phyloP scores from a whole-genome alignment of 1,140 invertebrate species.

The Thaumatotibia leucotreta region DNA sequence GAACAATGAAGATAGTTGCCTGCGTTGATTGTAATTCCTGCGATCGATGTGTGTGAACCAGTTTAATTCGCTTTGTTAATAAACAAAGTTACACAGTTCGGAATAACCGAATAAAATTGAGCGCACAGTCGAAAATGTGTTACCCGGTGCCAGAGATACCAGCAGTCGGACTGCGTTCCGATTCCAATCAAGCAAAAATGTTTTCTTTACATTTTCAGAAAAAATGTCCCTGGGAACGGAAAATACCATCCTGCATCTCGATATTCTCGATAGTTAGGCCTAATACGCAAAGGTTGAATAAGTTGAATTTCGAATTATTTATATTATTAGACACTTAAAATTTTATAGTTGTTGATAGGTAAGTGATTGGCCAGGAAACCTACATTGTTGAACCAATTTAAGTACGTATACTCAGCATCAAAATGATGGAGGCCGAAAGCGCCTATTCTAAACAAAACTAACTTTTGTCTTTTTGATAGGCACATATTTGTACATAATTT shows the following conservation, averaged over 20 bases:
- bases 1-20: constrained; percentile 13
- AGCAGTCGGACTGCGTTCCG: not conserved
- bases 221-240: not conserved
- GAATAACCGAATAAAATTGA: not conserved
- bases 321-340: too few species aligned
- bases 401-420: too few species aligned
- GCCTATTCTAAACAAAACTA: too few species aligned
- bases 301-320: too few species aligned
- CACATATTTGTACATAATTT: too few species aligned
- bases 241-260: not conserved
- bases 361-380: too few species aligned
- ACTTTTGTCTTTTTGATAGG: too few species aligned
- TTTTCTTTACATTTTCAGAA: not conserved
- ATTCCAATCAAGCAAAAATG: not conserved
- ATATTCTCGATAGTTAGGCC: too few species aligned
- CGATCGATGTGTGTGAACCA: constrained; percentile 59
- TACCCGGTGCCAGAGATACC: not conserved
- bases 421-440: too few species aligned
- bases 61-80: constrained; percentile 48
- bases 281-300: too few species aligned
- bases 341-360: too few species aligned
- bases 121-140: not conserved
- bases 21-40: constrained; percentile 39
- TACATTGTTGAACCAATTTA: too few species aligned
- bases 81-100: constrained; percentile 4